Percentiles rank a stretch among this genome's conserved stretches.
These are phyloP conservation scores for Oryctes rhinoceros DNA, from an alignment of 1,140 invertebrate genomes.

Conservation along the genomic window DNA sequence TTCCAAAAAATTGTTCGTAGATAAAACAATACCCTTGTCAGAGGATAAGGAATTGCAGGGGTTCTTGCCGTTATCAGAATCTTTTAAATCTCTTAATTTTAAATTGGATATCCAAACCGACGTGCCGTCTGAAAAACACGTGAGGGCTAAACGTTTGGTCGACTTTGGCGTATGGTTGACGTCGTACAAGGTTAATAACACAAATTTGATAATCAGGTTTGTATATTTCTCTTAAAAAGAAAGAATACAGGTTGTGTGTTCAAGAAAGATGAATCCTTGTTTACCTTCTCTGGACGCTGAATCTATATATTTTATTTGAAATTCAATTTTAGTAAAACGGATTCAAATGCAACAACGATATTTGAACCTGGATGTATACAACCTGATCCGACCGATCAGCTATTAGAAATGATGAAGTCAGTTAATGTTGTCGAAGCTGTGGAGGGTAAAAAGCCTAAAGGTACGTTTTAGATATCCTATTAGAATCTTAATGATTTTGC, in stretches of 20 bases:
- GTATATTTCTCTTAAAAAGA: neutral
- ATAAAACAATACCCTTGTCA: conserved; percentile 68
- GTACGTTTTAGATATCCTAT: conserved; percentile 30
- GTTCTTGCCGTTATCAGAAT: conserved; percentile 76
- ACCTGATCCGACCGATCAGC: conserved; percentile 58
- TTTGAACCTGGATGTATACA: conserved; percentile 59
- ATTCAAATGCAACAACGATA: conserved; percentile 43
- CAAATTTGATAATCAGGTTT: conserved; percentile 54
- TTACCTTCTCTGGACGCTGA: neutral
- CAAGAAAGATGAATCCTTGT: conserved; percentile 16
- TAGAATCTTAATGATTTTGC: conserved; percentile 43
- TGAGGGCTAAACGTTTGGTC: conserved; percentile 63
- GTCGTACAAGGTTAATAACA: conserved; percentile 61
- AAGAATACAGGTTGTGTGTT: neutral
- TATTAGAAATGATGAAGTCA: conserved; percentile 60
- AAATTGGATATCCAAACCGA: conserved; percentile 52
- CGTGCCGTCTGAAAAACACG: conserved; percentile 50
- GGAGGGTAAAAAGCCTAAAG: conserved; percentile 47
- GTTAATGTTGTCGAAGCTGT: conserved; percentile 52
- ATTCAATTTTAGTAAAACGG: conserved; percentile 48
- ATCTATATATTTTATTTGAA: neutral
- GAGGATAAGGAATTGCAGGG: conserved; percentile 84
- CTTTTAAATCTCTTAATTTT: conserved; percentile 67
- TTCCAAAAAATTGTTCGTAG: neutral
- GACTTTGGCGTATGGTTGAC: conserved; percentile 64